Evolutionary conservation across 2,888 invertebrate species (phyloP).

Genomic region (Eutolmus rufibarbis): DNA sequence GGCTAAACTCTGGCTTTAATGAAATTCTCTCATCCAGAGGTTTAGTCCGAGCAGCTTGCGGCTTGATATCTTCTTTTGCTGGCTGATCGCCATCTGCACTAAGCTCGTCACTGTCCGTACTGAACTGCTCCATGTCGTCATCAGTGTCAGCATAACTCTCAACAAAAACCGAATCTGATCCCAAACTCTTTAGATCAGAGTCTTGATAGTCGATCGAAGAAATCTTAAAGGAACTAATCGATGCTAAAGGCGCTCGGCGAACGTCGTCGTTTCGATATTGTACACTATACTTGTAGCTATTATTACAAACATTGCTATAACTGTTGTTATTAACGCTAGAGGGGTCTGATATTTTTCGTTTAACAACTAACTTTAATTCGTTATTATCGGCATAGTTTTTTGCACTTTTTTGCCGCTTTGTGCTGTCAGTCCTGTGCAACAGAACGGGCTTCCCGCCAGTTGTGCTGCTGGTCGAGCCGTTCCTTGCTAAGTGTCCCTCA

Average conservation of each 20-base stretch:
- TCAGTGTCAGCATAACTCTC: slow-evolving; percentile 78
- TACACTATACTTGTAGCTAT: slow-evolving; percentile 40
- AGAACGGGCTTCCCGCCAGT: not conserved
- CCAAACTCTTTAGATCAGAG: slow-evolving; percentile 74
- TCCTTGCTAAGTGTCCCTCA: not conserved
- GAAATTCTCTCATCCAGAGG: slow-evolving; percentile 40
- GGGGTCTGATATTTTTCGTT: slow-evolving; percentile 56
- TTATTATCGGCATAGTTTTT: slow-evolving; percentile 49
- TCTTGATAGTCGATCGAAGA: slow-evolving; percentile 73
- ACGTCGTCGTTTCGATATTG: slow-evolving; percentile 32
- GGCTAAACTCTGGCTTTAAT: slow-evolving; percentile 50
- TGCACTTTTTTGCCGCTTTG: not conserved
- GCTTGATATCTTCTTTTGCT: not conserved
- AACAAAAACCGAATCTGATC: slow-evolving; percentile 82
- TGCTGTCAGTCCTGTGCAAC: not conserved
- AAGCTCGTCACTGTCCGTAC: slow-evolving; percentile 79
- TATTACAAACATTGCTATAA: slow-evolving; percentile 44
- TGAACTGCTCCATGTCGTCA: slow-evolving; percentile 84
- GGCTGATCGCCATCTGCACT: slow-evolving; percentile 49
- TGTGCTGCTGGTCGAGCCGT: not conserved
- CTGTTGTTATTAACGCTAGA: slow-evolving; percentile 47
- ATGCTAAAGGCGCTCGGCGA: slow-evolving; percentile 75
- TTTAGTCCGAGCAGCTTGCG: not conserved
- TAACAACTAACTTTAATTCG: slow-evolving; percentile 57
- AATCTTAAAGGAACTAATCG: slow-evolving; percentile 79